phyloP scores from a whole-genome alignment of 2,888 invertebrate species.

The Empis stercorea region DNA sequence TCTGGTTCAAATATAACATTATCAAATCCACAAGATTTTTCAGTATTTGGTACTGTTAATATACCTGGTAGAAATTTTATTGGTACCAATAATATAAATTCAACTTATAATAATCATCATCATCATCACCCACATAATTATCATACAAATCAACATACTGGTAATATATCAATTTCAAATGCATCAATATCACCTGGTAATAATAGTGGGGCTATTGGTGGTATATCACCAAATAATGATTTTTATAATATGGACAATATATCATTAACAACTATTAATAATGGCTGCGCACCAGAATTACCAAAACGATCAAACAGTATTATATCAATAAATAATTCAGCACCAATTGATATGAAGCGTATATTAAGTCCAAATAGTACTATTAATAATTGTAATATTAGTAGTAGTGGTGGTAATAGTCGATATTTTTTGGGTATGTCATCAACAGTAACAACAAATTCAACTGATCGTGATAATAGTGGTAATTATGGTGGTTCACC shows the following conservation, averaged over 20 bases:
- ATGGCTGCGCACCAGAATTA: constrained; percentile 13
- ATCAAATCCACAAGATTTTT: constrained; percentile 20
- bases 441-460: constrained; percentile 5
- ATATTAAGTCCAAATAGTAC: neutral
- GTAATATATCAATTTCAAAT: constrained; percentile 11
- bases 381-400: neutral
- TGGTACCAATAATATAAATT: constrained; percentile 4
- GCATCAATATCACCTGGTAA: constrained; percentile 4
- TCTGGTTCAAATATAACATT: constrained; percentile 15
- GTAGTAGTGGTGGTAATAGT: no score
- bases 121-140: constrained; percentile 1
- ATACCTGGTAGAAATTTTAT: constrained; percentile 28
- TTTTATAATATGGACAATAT: constrained; percentile 7
- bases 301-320: constrained; percentile 19
- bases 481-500: neutral
- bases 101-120: neutral
- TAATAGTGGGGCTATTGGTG: neutral
- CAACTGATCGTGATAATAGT: constrained; percentile 5
- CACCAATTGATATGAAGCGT: neutral
- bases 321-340: constrained; percentile 12
- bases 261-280: constrained; percentile 3
- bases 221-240: constrained; percentile 3
- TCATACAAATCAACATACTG: neutral
- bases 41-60: constrained; percentile 33
- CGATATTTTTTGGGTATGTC: constrained; percentile 5